These are phyloP conservation scores for Ligdia adustata DNA, from an alignment of 2,888 invertebrate genomes.

Conservation along the genomic window DNA sequence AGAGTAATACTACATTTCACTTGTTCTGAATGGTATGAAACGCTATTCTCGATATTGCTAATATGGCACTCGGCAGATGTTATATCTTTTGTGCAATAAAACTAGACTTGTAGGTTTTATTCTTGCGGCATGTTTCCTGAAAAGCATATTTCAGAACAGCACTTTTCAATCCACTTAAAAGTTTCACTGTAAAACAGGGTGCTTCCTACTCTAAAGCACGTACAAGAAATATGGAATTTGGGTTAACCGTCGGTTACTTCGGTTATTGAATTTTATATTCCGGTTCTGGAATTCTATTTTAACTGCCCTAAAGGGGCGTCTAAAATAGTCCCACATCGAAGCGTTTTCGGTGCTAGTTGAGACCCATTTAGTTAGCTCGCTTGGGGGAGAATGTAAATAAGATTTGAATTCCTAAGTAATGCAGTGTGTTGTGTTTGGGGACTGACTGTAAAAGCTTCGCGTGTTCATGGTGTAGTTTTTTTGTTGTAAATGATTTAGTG, in stretches of 20 bases:
- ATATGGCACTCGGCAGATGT: not conserved
- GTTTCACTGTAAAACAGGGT: slow-evolving; percentile 31
- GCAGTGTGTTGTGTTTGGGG: slow-evolving; percentile 21
- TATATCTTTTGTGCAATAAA: slow-evolving; percentile 1
- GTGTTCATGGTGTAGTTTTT: slow-evolving; percentile 33
- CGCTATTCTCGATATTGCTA: not conserved
- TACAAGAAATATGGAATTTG: slow-evolving; percentile 42
- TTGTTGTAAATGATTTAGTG: slow-evolving; percentile 28
- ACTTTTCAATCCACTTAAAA: slow-evolving; percentile 38
- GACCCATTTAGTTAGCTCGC: slow-evolving; percentile 61
- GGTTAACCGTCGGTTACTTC: slow-evolving; percentile 41
- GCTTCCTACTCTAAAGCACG: slow-evolving; percentile 29
- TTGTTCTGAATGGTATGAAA: not conserved
- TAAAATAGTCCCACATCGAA: slow-evolving; percentile 67
- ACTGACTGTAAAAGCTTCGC: slow-evolving; percentile 27
- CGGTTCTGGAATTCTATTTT: slow-evolving; percentile 69
- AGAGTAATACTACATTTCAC: not conserved
- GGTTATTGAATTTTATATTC: slow-evolving; percentile 73
- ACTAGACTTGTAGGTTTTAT: slow-evolving; percentile 4
- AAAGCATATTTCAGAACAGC: slow-evolving; percentile 16
- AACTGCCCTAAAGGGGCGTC: slow-evolving; percentile 65
- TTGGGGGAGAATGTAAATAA: slow-evolving; percentile 75
- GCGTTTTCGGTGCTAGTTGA: slow-evolving; percentile 60
- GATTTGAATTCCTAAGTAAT: slow-evolving; percentile 73
- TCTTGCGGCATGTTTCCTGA: not conserved